Percentiles rank a stretch among this genome's conserved stretches.
These are phyloP conservation scores for Esox masquinongy DNA, from an alignment of 2,797 vertebrate species.

Conservation along the genomic window DNA sequence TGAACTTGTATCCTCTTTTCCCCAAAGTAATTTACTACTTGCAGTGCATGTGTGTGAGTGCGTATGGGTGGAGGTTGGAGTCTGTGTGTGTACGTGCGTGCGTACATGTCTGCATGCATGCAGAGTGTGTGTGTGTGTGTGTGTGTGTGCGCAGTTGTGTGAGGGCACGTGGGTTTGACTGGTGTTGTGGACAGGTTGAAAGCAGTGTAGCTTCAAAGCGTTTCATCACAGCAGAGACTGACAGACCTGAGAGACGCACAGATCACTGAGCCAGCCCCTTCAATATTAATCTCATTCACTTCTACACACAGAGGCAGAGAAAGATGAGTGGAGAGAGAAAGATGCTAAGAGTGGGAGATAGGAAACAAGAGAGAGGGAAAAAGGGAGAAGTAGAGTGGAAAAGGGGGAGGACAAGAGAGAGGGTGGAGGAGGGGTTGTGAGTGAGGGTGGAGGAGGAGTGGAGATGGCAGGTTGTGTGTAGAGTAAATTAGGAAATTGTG, in stretches of 20 bases:
- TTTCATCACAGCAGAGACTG: slow-evolving; percentile 8
- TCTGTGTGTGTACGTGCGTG: slow-evolving; percentile 9
- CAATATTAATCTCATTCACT: background rate
- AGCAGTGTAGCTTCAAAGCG: background rate
- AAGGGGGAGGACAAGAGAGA: background rate
- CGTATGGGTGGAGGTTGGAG: no score
- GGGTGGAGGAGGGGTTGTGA: background rate
- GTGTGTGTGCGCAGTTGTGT: slow-evolving; percentile 7
- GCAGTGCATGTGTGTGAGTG: background rate
- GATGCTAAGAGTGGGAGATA: background rate
- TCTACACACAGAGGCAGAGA: background rate
- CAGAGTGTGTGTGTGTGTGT: slow-evolving; percentile 4
- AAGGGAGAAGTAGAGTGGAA: background rate
- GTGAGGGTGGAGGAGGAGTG: slow-evolving; percentile 5
- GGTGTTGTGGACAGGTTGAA: background rate
- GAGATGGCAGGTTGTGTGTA: slow-evolving; percentile 16
- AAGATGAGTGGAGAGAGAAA: slow-evolving; percentile 12
- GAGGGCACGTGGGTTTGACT: no score
- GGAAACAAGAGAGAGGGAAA: background rate
- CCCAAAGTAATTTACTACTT: background rate
- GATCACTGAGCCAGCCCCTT: background rate
- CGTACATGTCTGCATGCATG: background rate
- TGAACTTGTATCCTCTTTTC: background rate
- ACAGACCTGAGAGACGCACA: slow-evolving; percentile 6
- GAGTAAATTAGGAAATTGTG: slow-evolving; percentile 44